Percentiles rank a stretch among this genome's conserved stretches.
These are phyloP conservation scores for Geophilus truncorum DNA, from an alignment of 2,888 invertebrate genomes.

Conservation along the genomic window DNA sequence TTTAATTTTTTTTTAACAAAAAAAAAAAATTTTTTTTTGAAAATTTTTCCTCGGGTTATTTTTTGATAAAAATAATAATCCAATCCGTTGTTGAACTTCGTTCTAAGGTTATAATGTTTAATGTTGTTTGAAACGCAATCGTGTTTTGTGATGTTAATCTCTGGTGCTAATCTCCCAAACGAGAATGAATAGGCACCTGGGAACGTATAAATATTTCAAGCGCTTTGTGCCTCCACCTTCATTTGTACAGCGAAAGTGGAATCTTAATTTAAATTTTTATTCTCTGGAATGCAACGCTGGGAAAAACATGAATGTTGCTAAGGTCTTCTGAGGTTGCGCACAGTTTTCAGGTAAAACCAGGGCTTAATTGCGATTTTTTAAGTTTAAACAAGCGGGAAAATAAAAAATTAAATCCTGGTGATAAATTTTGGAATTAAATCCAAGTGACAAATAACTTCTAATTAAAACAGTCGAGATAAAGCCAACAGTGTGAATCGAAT, in stretches of 20 bases:
- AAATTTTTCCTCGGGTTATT: too few species aligned
- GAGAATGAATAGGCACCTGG: constrained; percentile 20
- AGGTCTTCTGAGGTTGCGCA: background rate
- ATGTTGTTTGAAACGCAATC: constrained; percentile 12
- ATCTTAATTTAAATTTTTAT: constrained; percentile 16
- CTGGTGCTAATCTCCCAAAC: constrained; percentile 10
- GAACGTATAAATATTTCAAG: constrained; percentile 16
- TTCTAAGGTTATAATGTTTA: background rate
- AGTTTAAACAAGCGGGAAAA: background rate
- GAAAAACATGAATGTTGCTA: background rate
- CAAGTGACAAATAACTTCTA: background rate
- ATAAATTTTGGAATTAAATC: background rate
- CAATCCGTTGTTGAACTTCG: background rate
- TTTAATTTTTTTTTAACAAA: too few species aligned
- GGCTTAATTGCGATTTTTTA: background rate
- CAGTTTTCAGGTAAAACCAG: background rate
- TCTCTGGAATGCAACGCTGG: background rate
- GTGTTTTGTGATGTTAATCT: constrained; percentile 20
- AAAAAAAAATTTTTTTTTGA: background rate
- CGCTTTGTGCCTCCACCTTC: background rate
- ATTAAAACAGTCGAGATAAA: background rate
- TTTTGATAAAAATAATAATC: background rate
- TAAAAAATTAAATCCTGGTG: background rate
- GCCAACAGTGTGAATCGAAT: too few species aligned
- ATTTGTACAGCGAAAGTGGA: background rate